A percentile compares a stretch with the other conserved stretches of the same genome.
Conservation (phyloP, 1,140 invertebrate species). For the Leptopilina boulardi region DNA sequence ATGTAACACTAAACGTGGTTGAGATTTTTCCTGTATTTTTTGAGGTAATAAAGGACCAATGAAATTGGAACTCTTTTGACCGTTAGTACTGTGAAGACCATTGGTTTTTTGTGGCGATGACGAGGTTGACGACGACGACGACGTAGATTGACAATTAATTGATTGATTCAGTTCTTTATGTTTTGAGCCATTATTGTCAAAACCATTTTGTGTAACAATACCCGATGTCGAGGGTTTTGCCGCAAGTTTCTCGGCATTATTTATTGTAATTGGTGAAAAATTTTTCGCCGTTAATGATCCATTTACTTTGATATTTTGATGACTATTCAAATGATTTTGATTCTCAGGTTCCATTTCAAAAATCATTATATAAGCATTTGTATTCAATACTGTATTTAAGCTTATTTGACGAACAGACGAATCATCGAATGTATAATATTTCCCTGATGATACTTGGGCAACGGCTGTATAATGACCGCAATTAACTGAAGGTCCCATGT, state of each 20-base stretch:
- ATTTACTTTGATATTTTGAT: constrained; percentile 60
- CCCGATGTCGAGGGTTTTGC: constrained; percentile 62
- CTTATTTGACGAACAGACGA: constrained; percentile 83
- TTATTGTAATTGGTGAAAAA: constrained; percentile 48
- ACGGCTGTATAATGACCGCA: constrained; percentile 98
- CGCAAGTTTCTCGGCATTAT: constrained; percentile 45
- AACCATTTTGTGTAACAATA: constrained; percentile 49
- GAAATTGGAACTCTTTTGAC: constrained; percentile 57
- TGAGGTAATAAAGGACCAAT: constrained; percentile 68
- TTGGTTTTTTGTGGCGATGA: constrained; percentile 43
- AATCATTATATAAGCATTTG: constrained; percentile 93
- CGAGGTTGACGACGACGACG: no score
- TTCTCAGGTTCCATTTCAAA: constrained; percentile 84
- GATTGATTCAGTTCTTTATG: constrained; percentile 48
- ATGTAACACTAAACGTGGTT: constrained; percentile 63
- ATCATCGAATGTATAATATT: constrained; percentile 93
- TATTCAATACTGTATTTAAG: constrained; percentile 84
- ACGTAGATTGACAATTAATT: constrained; percentile 16
- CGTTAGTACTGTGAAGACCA: constrained; percentile 43
- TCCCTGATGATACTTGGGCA: constrained; percentile 86
- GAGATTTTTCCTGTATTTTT: constrained; percentile 62
- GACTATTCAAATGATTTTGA: constrained; percentile 60
- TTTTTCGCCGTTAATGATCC: constrained; percentile 55
- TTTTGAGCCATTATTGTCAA: constrained; percentile 40
- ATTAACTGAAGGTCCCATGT: constrained; percentile 95